These are phyloP conservation scores for Ceriagrion tenellum DNA, from an alignment of 2,888 invertebrate species.

Conservation along the genomic window DNA sequence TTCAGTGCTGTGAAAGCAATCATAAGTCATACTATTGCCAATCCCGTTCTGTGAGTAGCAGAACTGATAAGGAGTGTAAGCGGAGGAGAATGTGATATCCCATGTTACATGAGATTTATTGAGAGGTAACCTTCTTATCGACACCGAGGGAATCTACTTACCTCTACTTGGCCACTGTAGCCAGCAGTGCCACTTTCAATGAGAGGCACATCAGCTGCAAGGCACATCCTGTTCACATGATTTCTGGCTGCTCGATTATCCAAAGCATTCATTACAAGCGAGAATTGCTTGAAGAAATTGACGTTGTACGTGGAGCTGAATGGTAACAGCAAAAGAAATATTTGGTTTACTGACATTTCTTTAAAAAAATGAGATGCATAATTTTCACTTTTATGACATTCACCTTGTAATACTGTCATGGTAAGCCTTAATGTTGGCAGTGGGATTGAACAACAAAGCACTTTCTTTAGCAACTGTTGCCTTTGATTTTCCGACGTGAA, in stretches of 20 bases:
- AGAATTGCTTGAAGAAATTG: slow-evolving; percentile 94
- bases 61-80: no score
- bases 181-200: slow-evolving; percentile 99
- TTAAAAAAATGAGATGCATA: background rate
- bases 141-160: slow-evolving; percentile 71
- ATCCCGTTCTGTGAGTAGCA: no score
- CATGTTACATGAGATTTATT: no score
- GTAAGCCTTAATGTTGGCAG: slow-evolving; percentile 92
- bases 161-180: slow-evolving; percentile 91
- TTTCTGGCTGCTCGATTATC: slow-evolving; percentile 98
- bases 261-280: slow-evolving; percentile 96
- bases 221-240: slow-evolving; percentile 99
- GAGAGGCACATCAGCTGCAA: slow-evolving; percentile 95
- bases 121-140: no score
- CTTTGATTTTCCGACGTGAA: slow-evolving; percentile 99
- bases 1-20: no score
- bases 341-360: background rate
- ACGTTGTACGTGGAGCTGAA: slow-evolving; percentile 92
- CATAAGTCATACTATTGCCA: no score
- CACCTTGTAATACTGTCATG: slow-evolving; percentile 97
- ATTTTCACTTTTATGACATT: slow-evolving; percentile 75
- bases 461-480: slow-evolving; percentile 94
- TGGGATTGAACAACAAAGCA: slow-evolving; percentile 92
- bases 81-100: no score
- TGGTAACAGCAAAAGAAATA: background rate